Base-by-base conservation (phyloP, 2,797 vertebrate genomes). In the Perodicticus potto region DNA sequence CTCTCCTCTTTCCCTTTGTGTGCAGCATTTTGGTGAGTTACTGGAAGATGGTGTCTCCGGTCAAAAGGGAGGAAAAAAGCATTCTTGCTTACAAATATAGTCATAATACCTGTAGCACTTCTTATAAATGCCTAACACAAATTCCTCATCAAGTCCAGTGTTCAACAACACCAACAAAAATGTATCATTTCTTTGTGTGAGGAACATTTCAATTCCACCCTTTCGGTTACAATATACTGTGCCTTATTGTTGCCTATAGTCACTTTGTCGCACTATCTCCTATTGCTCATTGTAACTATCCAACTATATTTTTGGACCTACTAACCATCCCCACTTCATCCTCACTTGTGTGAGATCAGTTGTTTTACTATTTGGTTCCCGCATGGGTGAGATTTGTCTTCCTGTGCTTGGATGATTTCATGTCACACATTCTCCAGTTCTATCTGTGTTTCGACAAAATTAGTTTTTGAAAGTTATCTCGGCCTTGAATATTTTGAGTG, bases 41-140 rank as follows among this genome's bases (percentile, higher is more conserved):
- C 45, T 49, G 45, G 45, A 49, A 49, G 45, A 49, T 13, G 11
- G 45, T 11, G 12, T 49, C 45, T 12, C 45, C 45, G 12, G 45
- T 49, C 45, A 49, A 49, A 49, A 49, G 45, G 45, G 2, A 49
- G 45, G 45, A 25, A 93, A 76, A 92, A 77, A 94, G 67, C 27
- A 32, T 73, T 76, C 40, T 61, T 85, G 93, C 73, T 17, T 65
- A 20, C 83, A 88, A 93, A 55, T 57, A 73, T 29, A 72, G 70
- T 45, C 23, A 67, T 81, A 78, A 27, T 70, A 81, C 32, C 29
- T 92, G 25, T 83, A 82, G 86, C 55, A 86, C 22, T 88, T 95
- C 61, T 93, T 81, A 49, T 92, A 95, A 85, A 55, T 34, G 61
- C 81, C 89, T 85, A 85, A 93, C 74, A 85, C 12, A 25, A 91